These are phyloP conservation scores for Crenichthys baileyi DNA, from an alignment of 2,797 vertebrate genomes.

Conservation along the genomic window DNA sequence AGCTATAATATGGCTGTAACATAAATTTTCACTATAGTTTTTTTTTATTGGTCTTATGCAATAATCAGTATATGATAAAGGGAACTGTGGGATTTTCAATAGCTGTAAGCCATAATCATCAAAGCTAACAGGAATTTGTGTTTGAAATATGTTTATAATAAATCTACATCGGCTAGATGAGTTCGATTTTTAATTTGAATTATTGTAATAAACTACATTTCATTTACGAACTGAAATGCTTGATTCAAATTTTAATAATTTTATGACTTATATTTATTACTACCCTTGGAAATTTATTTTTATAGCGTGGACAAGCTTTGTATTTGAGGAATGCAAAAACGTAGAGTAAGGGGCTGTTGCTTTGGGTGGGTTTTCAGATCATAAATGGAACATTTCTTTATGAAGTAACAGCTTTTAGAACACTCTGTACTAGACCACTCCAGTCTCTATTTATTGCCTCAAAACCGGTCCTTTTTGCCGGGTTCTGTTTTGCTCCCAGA, in stretches of 20 bases:
- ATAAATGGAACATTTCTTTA: background rate
- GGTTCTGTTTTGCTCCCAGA: background rate
- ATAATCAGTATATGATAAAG: background rate
- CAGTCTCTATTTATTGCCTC: background rate
- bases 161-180: background rate
- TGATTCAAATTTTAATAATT: background rate
- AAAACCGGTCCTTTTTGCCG: background rate
- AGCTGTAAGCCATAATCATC: background rate
- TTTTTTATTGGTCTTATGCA: background rate
- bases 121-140: background rate
- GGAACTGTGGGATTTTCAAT: background rate
- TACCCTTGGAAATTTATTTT: background rate
- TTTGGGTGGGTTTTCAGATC: background rate
- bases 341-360: background rate
- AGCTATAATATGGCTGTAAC: background rate
- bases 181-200: background rate
- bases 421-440: background rate
- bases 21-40: background rate
- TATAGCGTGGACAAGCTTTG: background rate
- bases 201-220: background rate
- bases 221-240: too few species aligned
- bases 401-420: background rate
- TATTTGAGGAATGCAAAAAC: background rate
- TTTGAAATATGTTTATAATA: background rate
- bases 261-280: background rate